phyloP scores from a whole-genome alignment of 30 jellyfish, hydroid and myxozoan species.

The Sanderia malayensis region DNA sequence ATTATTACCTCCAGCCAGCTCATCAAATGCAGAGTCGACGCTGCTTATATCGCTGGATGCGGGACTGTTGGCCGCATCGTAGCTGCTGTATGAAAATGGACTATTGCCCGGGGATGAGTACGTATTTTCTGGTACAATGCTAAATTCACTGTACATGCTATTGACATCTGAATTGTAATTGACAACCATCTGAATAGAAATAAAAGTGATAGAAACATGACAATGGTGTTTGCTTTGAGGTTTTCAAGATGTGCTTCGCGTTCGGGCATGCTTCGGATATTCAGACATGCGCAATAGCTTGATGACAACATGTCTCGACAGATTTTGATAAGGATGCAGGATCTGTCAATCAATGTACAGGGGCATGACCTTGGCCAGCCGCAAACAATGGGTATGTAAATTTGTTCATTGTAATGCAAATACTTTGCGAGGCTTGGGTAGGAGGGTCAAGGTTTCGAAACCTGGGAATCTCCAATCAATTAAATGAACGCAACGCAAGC shows the following conservation, averaged over 20 bases:
- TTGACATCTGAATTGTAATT: not conserved
- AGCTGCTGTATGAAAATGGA: not conserved
- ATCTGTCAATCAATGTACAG: not conserved
- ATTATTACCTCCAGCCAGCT: slow-evolving; percentile 57
- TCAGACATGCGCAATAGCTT: too few relatives aligned
- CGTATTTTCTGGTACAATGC: slow-evolving; percentile 10
- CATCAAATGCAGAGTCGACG: slow-evolving; percentile 74
- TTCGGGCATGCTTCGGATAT: too few relatives aligned
- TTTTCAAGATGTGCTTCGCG: too few relatives aligned
- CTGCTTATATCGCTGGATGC: slow-evolving; percentile 36
- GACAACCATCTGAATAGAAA: slow-evolving; percentile 4
- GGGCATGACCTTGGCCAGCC: not conserved
- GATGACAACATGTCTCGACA: not conserved
- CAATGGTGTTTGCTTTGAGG: too few relatives aligned
- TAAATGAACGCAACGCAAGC: too few relatives aligned
- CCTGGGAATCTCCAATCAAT: slow-evolving; percentile 18
- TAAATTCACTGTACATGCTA: not conserved
- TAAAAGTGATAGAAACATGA: too few relatives aligned
- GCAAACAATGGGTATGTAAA: not conserved
- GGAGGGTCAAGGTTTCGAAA: slow-evolving; percentile 58
- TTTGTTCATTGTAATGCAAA: not conserved
- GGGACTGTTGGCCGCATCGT: slow-evolving; percentile 28
- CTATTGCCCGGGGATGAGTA: slow-evolving; percentile 7
- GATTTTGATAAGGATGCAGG: not conserved
- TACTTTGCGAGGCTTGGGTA: not conserved